A percentile compares a stretch with the other conserved stretches of the same genome.
Conservation (phyloP, 2,888 invertebrate genomes). For the Venustoraphidia nigricollis region DNA sequence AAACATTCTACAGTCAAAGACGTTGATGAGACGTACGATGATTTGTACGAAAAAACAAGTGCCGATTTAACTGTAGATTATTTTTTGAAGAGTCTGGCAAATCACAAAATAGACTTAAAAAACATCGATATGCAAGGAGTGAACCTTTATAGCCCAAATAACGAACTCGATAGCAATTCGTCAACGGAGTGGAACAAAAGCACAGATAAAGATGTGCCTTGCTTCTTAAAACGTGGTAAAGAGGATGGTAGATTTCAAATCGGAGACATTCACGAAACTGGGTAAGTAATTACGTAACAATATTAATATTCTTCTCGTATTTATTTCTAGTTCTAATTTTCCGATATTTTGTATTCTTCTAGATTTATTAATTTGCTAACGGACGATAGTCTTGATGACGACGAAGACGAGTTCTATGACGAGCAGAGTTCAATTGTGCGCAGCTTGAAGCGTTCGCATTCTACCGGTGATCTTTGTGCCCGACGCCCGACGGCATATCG, state of each 20-base stretch:
- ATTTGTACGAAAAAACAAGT: slow-evolving; percentile 22
- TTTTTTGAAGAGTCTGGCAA: slow-evolving; percentile 33
- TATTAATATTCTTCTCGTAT: too few relatives aligned
- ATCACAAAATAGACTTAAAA: slow-evolving; percentile 28
- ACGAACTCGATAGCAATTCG: slow-evolving; percentile 12
- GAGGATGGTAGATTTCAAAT: slow-evolving; percentile 36
- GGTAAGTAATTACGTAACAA: slow-evolving; percentile 12
- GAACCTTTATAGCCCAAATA: slow-evolving; percentile 20
- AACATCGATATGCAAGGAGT: slow-evolving; percentile 20
- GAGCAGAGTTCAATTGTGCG: slow-evolving; percentile 19
- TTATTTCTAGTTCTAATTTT: slow-evolving; percentile 8
- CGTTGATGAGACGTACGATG: background rate
- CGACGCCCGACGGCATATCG: too few relatives aligned
- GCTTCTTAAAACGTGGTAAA: slow-evolving; percentile 26
- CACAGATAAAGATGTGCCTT: slow-evolving; percentile 18
- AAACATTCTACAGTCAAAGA: background rate
- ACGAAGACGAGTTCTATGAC: slow-evolving; percentile 25
- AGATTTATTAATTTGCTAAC: slow-evolving; percentile 6
- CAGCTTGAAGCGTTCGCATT: slow-evolving; percentile 29
- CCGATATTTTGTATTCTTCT: background rate
- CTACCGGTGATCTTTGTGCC: slow-evolving; percentile 17
- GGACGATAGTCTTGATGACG: slow-evolving; percentile 22
- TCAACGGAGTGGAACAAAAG: slow-evolving; percentile 12
- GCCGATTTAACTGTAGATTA: slow-evolving; percentile 36
- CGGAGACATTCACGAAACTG: slow-evolving; percentile 35